Conservation (phyloP, 2,113 vertebrate genomes). For the Embiotoca jacksoni region DNA sequence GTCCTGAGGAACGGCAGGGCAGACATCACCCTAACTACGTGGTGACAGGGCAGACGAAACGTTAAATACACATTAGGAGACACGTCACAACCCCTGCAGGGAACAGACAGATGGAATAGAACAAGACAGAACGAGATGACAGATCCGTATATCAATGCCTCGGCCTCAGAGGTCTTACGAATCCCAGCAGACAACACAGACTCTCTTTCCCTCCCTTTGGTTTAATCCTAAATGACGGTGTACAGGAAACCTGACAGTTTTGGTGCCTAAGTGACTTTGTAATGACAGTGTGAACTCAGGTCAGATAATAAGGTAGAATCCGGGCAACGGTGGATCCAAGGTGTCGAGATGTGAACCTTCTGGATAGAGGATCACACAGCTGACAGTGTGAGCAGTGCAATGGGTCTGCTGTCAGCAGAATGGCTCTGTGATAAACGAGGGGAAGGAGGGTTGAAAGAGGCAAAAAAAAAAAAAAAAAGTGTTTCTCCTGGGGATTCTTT, state of each 20-base stretch:
- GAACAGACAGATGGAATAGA: constrained; percentile 52
- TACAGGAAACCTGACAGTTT: constrained; percentile 24
- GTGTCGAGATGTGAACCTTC: constrained; percentile 46
- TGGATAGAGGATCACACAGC: constrained; percentile 3
- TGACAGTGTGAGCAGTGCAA: constrained; percentile 49
- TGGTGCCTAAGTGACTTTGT: constrained; percentile 34
- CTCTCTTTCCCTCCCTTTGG: constrained; percentile 22
- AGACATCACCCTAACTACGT: constrained; percentile 66
- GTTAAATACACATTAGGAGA: constrained; percentile 74
- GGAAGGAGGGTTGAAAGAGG: constrained; percentile 63
- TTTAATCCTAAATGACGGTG: constrained; percentile 24
- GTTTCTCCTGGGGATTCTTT: constrained; percentile 51
- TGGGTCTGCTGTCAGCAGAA: constrained; percentile 64
- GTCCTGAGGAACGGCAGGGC: constrained; percentile 51
- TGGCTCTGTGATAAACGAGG: constrained; percentile 61
- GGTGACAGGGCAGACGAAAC: constrained; percentile 69
- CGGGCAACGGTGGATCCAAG: constrained; percentile 3
- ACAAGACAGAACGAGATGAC: constrained; percentile 61
- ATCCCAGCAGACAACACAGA: constrained; percentile 32
- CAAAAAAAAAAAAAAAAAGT: constrained; percentile 39
- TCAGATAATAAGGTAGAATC: constrained; percentile 26
- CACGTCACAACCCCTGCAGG: constrained; percentile 45
- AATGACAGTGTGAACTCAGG: constrained; percentile 61
- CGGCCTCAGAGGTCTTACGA: constrained; percentile 32
- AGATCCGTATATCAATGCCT: constrained; percentile 70